Evolutionary conservation across 2,797 vertebrate species (phyloP).

Genomic region (Microhierax caerulescens): DNA sequence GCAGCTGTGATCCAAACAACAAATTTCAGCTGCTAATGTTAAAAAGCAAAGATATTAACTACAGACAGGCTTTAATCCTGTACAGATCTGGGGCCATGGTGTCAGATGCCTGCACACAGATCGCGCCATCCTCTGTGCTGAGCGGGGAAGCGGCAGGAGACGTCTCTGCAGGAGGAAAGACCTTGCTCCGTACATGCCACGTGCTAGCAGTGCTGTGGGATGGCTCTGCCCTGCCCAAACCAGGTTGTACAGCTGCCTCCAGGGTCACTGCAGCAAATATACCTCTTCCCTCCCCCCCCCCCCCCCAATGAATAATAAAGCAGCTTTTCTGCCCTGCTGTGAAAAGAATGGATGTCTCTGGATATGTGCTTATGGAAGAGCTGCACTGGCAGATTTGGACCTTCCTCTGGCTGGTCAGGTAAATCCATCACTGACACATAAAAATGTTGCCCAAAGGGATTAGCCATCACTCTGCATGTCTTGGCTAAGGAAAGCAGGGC

Average conservation of each 20-base stretch:
- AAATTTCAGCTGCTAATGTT: not conserved
- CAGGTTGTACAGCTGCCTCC: not conserved
- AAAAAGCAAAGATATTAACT: not conserved
- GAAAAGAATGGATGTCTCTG: not conserved
- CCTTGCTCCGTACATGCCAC: not conserved
- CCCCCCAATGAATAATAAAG: not conserved
- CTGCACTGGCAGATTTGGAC: not conserved
- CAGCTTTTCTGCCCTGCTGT: not conserved
- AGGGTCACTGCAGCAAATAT: not conserved
- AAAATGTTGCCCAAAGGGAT: constrained; percentile 9
- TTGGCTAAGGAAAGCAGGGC: not conserved
- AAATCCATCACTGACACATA: not conserved
- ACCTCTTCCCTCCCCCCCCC: fast-evolving
- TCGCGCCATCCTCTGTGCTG: not conserved
- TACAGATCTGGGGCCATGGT: not conserved
- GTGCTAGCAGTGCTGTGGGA: not conserved
- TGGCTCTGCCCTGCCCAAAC: not conserved
- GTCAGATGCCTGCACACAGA: not conserved
- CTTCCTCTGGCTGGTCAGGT: not conserved
- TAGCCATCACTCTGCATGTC: not conserved
- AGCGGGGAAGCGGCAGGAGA: not conserved
- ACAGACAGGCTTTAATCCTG: not conserved
- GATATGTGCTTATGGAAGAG: not conserved
- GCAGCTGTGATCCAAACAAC: not conserved
- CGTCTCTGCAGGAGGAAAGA: not conserved